Percentiles rank a stretch among this genome's conserved stretches.
These are phyloP conservation scores for Drosophila santomea DNA, from an alignment of 1,140 invertebrate species.

Conservation along the genomic window DNA sequence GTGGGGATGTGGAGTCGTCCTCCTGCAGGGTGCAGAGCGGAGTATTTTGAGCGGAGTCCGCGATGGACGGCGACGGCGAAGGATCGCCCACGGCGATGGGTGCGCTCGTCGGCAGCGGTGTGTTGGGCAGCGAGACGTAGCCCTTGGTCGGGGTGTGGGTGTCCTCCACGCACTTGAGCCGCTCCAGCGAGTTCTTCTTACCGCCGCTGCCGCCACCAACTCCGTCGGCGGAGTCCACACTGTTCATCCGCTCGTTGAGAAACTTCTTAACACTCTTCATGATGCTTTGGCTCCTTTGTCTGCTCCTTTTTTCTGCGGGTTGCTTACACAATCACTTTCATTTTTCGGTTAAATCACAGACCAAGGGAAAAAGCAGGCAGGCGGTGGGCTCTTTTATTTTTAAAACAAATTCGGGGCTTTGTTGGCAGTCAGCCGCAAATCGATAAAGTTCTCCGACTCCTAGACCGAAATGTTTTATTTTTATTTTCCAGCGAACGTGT, in stretches of 20 bases:
- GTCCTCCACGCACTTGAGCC: conserved; percentile 51
- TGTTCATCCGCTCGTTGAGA: conserved; percentile 79
- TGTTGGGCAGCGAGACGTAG: conserved; percentile 61
- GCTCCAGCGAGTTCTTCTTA: conserved; percentile 60
- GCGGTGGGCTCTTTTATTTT: conserved; percentile 38
- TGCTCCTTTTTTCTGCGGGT: conserved; percentile 2
- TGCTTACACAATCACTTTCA: conserved; percentile 27
- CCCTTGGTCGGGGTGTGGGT: conserved; percentile 5
- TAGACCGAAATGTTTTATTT: conserved; percentile 50
- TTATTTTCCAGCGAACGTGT: conserved; percentile 32
- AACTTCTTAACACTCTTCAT: conserved; percentile 84
- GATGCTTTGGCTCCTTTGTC: conserved; percentile 5
- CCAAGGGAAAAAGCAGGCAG: background rate
- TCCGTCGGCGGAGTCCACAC: conserved; percentile 66
- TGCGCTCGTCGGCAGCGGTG: conserved; percentile 58
- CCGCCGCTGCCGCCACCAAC: conserved; percentile 14
- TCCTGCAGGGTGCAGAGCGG: conserved; percentile 71
- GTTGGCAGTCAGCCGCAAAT: conserved; percentile 41
- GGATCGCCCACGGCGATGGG: conserved; percentile 74
- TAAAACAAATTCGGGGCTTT: conserved; percentile 52
- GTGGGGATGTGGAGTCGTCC: conserved; percentile 67
- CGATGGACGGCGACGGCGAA: conserved; percentile 72
- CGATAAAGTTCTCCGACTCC: conserved; percentile 49
- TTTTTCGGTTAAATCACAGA: conserved; percentile 44
- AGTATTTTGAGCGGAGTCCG: conserved; percentile 70